Conservation (phyloP, 2,113 vertebrate genomes). For the Halichoerus grypus region DNA sequence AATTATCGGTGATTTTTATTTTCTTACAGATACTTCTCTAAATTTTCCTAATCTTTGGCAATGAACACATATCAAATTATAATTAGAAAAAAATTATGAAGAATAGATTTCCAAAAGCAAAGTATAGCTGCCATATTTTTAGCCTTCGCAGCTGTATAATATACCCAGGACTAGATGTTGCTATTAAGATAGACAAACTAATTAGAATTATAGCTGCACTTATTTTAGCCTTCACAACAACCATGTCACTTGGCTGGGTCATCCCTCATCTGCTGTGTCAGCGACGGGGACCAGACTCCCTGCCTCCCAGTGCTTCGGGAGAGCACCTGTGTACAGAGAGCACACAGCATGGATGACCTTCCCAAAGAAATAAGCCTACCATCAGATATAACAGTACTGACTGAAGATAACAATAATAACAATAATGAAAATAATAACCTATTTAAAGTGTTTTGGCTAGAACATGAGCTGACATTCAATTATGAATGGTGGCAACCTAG, state of each 20-base stretch:
- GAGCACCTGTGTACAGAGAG: neutral
- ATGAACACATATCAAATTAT: neutral
- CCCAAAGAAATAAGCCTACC: neutral
- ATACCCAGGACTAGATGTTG: neutral
- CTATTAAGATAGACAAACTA: neutral
- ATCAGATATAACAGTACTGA: neutral
- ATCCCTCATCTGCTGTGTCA: neutral
- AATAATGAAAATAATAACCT: neutral
- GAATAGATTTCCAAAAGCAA: constrained; percentile 33
- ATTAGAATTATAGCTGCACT: neutral
- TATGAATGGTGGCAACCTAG: neutral
- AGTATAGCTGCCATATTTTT: neutral
- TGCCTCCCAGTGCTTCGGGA: neutral
- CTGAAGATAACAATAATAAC: neutral
- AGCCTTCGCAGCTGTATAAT: neutral
- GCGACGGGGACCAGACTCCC: neutral
- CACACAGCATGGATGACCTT: neutral
- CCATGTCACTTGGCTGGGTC: neutral
- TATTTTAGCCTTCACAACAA: neutral
- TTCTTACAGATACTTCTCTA: neutral
- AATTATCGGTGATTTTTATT: constrained; percentile 11
- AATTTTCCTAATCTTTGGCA: neutral
- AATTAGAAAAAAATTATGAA: neutral
- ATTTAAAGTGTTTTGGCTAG: neutral
- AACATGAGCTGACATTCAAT: constrained; percentile 22